Base-by-base conservation (phyloP, 2,797 vertebrate genomes). In the Pipistrellus pygmaeus region DNA sequence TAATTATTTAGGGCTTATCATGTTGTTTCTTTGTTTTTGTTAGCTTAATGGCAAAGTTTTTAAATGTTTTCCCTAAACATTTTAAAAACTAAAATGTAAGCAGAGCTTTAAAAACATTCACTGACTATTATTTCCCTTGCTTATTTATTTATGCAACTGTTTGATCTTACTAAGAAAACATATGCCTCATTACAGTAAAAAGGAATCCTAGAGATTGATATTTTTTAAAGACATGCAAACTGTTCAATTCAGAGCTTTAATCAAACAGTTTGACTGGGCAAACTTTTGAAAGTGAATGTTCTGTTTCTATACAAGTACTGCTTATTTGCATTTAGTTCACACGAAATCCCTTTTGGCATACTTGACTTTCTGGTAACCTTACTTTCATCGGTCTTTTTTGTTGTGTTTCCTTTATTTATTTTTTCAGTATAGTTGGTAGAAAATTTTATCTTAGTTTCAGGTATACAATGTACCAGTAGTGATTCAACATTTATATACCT, bases 331-430 rank as follows among this genome's bases (percentile, higher is more conserved):
- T 97, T 98, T 98, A 93, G 98, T 98, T 98, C 97, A 98, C 98
- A 98, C 97, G 97, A 96, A 98, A 98, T 97, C 98, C 97, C 97
- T 98, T 96, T 98, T 98, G 97, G 98, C 98, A 98, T 98, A 98
- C 97, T 97, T 98, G 97, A 97, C 60, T 32, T 66, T 66, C 60
- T 32, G 41, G 41, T 25, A 66, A 48, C 44, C 13, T 83, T 48
- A 32, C n/a, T 8, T 10, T n/a, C 60, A 32, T 6, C 13, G 10
- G 10, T 53, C 30, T 21, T 32, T 23, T 60, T 62, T 55, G 20
- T 55, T 55, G 53, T 55, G 51, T 55, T 51, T 51, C 15, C 48
- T 51, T 8, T 21, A 21, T 23, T 55, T 23, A 3, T 21, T 30
- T 27, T 64, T 32, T 48, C 21, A 66, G 20, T 32, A 64, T 21